These are phyloP conservation scores for Neoarius graeffei DNA, from an alignment of 2,113 vertebrate genomes.

Conservation along the genomic window DNA sequence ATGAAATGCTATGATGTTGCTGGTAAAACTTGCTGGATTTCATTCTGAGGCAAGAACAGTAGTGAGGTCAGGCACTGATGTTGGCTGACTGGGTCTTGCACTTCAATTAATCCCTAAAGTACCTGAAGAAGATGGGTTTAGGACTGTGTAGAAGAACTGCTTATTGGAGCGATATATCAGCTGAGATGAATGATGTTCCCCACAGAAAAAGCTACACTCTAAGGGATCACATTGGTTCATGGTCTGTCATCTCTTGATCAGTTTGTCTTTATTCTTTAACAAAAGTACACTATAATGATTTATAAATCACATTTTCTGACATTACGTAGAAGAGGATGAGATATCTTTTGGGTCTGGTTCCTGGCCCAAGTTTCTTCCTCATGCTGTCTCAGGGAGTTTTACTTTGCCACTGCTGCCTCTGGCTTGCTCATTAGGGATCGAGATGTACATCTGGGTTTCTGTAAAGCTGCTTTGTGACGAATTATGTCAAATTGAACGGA, in stretches of 20 bases:
- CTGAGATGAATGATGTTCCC: neutral
- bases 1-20: neutral
- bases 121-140: neutral
- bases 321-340: neutral
- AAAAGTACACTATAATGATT: neutral
- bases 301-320: neutral
- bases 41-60: neutral
- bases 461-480: neutral
- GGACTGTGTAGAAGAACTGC: neutral
- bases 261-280: neutral
- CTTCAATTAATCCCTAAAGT: constrained; percentile 1
- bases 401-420: neutral
- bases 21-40: neutral
- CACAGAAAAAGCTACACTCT: neutral
- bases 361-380: neutral
- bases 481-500: neutral
- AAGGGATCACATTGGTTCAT: neutral
- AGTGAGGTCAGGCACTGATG: neutral
- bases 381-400: neutral
- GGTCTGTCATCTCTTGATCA: neutral
- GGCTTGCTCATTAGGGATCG: neutral
- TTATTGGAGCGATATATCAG: constrained; percentile 11
- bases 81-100: neutral
- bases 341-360: neutral
- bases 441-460: neutral